Evolutionary conservation across 2,113 vertebrate species (phyloP).

Genomic region (Girardinichthys multiradiatus): DNA sequence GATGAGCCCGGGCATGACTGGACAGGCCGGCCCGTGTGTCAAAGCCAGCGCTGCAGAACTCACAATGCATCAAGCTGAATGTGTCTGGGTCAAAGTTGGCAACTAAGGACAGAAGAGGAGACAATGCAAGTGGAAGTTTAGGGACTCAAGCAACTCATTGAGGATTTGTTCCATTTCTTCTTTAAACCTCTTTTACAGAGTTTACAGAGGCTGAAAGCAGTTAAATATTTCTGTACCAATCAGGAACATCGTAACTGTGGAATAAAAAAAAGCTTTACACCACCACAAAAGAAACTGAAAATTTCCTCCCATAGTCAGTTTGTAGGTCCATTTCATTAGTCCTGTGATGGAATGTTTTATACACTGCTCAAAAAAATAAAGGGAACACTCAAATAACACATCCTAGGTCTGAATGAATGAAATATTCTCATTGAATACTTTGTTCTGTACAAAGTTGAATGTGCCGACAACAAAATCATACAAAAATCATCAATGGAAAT

Average conservation of each 20-base stretch:
- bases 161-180: background rate
- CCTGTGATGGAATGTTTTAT: too few species aligned
- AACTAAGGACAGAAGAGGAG: conserved; percentile 74
- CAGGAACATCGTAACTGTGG: background rate
- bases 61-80: conserved; percentile 96
- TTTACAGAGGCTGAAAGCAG: background rate
- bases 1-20: conserved; percentile 94
- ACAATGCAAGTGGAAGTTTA: background rate
- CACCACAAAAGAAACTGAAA: background rate
- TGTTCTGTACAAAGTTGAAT: too few species aligned
- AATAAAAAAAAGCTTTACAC: background rate
- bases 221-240: background rate
- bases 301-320: background rate
- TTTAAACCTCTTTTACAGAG: background rate
- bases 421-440: too few species aligned
- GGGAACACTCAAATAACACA: too few species aligned
- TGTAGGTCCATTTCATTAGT: background rate
- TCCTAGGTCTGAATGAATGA: too few species aligned
- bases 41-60: conserved; percentile 96
- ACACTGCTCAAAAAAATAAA: too few species aligned
- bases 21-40: conserved; percentile 95
- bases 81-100: conserved; percentile 95
- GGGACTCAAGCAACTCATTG: background rate
- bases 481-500: too few species aligned
- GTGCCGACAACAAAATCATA: too few species aligned